phyloP scores from a whole-genome alignment of 1,140 invertebrate species.

The Macrosteles quadrilineatus region DNA sequence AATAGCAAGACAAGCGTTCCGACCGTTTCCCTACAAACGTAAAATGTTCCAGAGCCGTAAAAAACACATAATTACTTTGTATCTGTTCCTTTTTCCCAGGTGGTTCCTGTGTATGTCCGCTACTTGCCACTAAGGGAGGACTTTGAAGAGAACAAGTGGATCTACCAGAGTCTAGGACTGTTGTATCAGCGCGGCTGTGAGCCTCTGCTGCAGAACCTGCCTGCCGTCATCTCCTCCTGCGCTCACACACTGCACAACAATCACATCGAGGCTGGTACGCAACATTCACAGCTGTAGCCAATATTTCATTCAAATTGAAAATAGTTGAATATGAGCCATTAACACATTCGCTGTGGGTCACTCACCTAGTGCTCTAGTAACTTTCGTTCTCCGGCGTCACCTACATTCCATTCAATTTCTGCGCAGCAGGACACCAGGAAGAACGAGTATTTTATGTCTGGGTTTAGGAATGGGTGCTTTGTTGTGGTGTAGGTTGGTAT shows the following conservation, averaged over 20 bases:
- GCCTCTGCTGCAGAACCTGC: constrained; percentile 55
- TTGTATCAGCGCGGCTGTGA: constrained; percentile 62
- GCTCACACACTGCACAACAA: constrained; percentile 35
- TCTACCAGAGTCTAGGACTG: constrained; percentile 64
- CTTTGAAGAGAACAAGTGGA: constrained; percentile 69
- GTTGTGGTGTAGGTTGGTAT: too few relatives aligned
- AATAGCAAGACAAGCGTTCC: too few relatives aligned
- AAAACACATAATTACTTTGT: too few relatives aligned
- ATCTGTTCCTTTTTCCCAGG: too few relatives aligned
- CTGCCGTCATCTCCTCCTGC: constrained; percentile 53
- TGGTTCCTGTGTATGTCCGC: constrained; percentile 70
- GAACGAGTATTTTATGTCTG: too few relatives aligned
- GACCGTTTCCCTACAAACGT: too few relatives aligned
- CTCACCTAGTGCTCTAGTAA: neutral
- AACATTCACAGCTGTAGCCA: neutral
- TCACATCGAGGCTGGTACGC: constrained; percentile 38
- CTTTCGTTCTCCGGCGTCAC: too few relatives aligned
- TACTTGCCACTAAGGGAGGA: constrained; percentile 75
- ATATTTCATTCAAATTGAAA: neutral
- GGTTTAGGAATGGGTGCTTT: too few relatives aligned
- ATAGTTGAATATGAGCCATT: neutral
- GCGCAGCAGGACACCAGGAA: too few relatives aligned
- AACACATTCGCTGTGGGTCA: neutral
- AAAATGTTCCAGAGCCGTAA: too few relatives aligned
- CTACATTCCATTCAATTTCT: too few relatives aligned